A percentile compares a stretch with the other conserved stretches of the same genome.
phyloP scores from a whole-genome alignment of 2,113 vertebrate species.

The Melanerpes aurifrons region DNA sequence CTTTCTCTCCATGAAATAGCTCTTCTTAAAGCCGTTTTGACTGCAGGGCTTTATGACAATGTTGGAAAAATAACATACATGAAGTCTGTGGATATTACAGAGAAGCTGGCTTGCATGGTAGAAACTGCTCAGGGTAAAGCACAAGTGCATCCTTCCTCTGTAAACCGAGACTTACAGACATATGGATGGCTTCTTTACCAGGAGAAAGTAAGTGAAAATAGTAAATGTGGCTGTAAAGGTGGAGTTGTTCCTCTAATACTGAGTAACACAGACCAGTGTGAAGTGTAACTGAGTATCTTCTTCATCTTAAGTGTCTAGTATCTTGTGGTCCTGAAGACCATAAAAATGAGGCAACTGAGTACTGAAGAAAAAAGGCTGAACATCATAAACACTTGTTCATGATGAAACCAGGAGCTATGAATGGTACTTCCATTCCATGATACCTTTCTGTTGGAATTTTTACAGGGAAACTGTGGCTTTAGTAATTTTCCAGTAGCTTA shows the following conservation, averaged over 20 bases:
- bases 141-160: constrained; percentile 93
- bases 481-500: background rate
- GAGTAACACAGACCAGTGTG: background rate
- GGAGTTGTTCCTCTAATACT: background rate
- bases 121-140: constrained; percentile 96
- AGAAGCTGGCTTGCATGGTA: constrained; percentile 85
- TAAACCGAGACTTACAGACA: constrained; percentile 90
- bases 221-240: background rate
- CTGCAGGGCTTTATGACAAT: constrained; percentile 94
- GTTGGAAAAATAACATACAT: constrained; percentile 86
- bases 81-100: constrained; percentile 89
- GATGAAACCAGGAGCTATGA: background rate
- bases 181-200: constrained; percentile 96
- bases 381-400: background rate
- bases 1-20: constrained; percentile 82
- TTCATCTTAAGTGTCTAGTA: background rate
- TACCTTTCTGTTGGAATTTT: background rate
- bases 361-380: background rate
- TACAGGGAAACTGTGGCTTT: background rate
- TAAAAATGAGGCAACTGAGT: background rate
- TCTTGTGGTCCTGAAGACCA: background rate
- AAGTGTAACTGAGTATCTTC: background rate
- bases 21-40: constrained; percentile 89
- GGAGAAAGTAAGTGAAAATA: constrained; percentile 86
- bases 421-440: background rate